These are phyloP conservation scores for Hirundo rustica DNA, from an alignment of 2,797 vertebrate species.

Conservation along the genomic window DNA sequence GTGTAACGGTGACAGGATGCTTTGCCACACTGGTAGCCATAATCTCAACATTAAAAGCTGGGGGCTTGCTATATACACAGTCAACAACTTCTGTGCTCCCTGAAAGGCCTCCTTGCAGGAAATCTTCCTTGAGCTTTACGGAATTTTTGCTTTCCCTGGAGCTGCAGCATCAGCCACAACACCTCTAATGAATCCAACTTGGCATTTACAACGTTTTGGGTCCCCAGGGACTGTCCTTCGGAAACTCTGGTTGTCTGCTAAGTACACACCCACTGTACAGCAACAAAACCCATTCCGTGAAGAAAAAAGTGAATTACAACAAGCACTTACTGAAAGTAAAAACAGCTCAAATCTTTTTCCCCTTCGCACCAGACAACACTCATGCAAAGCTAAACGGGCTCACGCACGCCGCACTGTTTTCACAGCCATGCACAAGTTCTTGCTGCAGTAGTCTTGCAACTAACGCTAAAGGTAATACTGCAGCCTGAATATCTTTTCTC, in stretches of 20 bases:
- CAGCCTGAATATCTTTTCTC: neutral
- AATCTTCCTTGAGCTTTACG: constrained; percentile 4
- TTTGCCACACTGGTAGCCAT: neutral
- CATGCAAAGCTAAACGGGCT: neutral
- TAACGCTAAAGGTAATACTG: neutral
- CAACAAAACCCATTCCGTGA: neutral
- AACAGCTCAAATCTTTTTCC: neutral
- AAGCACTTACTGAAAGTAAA: neutral
- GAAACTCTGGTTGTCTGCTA: neutral
- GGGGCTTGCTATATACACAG: neutral
- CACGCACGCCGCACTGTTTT: neutral
- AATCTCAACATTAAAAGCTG: neutral
- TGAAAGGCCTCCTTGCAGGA: neutral
- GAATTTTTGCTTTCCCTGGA: constrained; percentile 12
- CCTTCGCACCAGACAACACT: neutral
- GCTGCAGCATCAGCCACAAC: neutral
- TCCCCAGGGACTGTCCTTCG: neutral
- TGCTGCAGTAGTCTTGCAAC: neutral
- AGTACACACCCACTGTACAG: neutral
- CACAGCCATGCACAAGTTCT: neutral
- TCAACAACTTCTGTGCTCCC: neutral
- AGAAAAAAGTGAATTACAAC: neutral
- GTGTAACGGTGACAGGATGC: neutral
- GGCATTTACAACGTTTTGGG: neutral
- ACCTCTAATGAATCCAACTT: constrained; percentile 14